Conservation (phyloP, 2,113 vertebrate genomes). For the Raphicerus campestris region DNA sequence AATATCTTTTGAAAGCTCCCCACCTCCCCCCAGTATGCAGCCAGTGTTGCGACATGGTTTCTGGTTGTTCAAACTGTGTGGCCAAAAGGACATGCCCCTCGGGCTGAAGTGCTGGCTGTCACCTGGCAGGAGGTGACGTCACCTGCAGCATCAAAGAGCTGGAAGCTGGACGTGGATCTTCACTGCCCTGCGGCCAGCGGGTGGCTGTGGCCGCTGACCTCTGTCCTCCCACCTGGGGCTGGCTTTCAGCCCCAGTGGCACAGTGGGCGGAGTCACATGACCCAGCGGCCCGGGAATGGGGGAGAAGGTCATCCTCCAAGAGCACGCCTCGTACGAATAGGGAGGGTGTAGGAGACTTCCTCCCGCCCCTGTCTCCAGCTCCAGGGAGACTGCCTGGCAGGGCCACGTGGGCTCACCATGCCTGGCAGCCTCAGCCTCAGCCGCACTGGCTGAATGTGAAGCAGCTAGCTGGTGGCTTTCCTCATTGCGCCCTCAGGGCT, state of each 20-base stretch:
- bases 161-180: fast-evolving
- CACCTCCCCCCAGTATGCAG: fast-evolving
- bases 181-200: fast-evolving
- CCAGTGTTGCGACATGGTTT: not conserved
- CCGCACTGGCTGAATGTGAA: too few relatives aligned
- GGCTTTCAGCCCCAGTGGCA: not conserved
- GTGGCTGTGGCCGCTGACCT: not conserved
- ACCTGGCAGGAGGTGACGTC: not conserved
- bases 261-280: fast-evolving
- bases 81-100: not conserved
- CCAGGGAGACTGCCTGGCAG: fast-evolving
- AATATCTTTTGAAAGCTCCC: not conserved
- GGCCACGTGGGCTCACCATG: not conserved
- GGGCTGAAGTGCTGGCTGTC: not conserved
- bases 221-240: not conserved
- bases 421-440: not conserved
- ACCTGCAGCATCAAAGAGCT: not conserved
- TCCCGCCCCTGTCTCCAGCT: fast-evolving
- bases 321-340: not conserved
- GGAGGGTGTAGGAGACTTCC: not conserved
- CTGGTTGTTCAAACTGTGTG: not conserved
- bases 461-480: not conserved
- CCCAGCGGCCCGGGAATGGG: fast-evolving
- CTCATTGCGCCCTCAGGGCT: not conserved
- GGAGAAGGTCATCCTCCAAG: not conserved